These are phyloP conservation scores for Chelidonichthys spinosus DNA, from an alignment of 2,797 vertebrate genomes.

Conservation along the genomic window DNA sequence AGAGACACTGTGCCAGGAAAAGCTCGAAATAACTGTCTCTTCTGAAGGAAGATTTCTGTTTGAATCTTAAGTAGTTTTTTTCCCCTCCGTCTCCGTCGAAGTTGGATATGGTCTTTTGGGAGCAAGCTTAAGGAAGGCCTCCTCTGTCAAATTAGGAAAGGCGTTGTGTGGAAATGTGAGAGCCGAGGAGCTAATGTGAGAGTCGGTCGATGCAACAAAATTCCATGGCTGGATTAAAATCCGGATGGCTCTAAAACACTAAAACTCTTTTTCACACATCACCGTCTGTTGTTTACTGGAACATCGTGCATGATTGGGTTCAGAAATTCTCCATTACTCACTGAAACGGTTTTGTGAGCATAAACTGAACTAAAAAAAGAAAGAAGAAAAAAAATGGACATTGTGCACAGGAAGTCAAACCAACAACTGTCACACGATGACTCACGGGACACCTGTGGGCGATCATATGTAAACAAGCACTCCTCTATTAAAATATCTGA, in stretches of 20 bases:
- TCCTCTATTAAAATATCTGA: slow-evolving; percentile 4
- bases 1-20: slow-evolving; percentile 16
- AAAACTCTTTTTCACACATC: not conserved
- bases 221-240: slow-evolving; percentile 34
- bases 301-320: not conserved
- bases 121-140: slow-evolving; percentile 36
- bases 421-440: slow-evolving; percentile 48
- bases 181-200: slow-evolving; percentile 26
- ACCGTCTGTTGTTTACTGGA: not conserved
- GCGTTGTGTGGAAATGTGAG: slow-evolving; percentile 28
- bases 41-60: slow-evolving; percentile 36
- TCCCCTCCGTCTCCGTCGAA: not conserved
- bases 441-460: slow-evolving; percentile 45
- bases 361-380: not conserved
- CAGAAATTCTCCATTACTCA: not conserved
- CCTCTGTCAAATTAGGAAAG: slow-evolving; percentile 43
- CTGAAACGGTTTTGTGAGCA: not conserved
- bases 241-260: slow-evolving; percentile 24
- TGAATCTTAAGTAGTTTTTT: not conserved
- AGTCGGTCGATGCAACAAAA: slow-evolving; percentile 13
- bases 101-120: slow-evolving; percentile 36
- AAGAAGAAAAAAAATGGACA: not conserved
- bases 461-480: slow-evolving; percentile 17
- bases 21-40: slow-evolving; percentile 18
- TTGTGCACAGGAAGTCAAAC: slow-evolving; percentile 37